A percentile compares a stretch with the other conserved stretches of the same genome.
phyloP scores from a whole-genome alignment of 2,888 invertebrate genomes.

The Synanthedon vespiformis region DNA sequence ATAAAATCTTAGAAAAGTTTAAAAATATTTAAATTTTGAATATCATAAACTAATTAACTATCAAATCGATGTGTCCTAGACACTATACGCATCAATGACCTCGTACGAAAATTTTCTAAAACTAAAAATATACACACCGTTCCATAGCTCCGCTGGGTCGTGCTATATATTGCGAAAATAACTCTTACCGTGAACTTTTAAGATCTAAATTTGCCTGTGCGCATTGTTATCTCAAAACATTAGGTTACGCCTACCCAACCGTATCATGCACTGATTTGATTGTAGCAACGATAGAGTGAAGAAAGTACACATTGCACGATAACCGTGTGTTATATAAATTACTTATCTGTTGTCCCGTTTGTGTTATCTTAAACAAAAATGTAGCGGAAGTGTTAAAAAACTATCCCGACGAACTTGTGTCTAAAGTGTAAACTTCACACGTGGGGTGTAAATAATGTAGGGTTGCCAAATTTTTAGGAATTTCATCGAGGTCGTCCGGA shows the following conservation, averaged over 20 bases:
- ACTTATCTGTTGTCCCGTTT: constrained; percentile 39
- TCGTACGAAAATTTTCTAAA: constrained; percentile 25
- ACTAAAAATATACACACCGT: constrained; percentile 22
- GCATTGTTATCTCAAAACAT: not conserved
- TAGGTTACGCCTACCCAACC: not conserved
- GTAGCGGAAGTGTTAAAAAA: constrained; percentile 26
- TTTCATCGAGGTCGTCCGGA: too few relatives aligned
- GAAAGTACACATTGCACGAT: constrained; percentile 52
- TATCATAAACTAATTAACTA: not conserved
- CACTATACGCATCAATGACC: constrained; percentile 20
- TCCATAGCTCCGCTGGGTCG: not conserved
- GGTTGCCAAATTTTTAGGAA: too few relatives aligned
- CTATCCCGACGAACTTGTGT: not conserved
- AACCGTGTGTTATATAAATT: constrained; percentile 25
- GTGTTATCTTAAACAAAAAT: constrained; percentile 41
- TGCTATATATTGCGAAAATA: not conserved
- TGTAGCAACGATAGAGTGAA: constrained; percentile 27
- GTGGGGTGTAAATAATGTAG: not conserved
- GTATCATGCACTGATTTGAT: constrained; percentile 35
- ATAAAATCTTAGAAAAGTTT: too few relatives aligned
- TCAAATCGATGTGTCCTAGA: constrained; percentile 7
- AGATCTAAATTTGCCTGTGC: not conserved
- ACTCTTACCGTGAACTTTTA: not conserved
- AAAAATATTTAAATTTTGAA: not conserved
- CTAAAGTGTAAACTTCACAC: not conserved